phyloP scores from a whole-genome alignment of 2,113 vertebrate species.

The Zapus hudsonius region DNA sequence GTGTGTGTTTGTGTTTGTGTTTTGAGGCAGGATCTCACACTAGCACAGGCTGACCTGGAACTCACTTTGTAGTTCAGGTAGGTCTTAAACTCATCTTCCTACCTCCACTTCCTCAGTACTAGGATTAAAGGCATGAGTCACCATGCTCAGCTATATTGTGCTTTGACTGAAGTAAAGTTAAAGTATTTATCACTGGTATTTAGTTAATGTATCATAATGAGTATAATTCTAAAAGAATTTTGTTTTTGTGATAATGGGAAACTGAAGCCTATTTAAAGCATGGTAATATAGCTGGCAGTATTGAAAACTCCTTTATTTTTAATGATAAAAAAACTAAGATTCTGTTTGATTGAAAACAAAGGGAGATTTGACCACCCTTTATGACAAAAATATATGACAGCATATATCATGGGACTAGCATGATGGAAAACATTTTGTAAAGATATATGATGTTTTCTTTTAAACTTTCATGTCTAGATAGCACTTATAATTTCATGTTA shows the following conservation, averaged over 20 bases:
- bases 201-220: conserved; percentile 29
- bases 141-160: neutral
- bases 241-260: neutral
- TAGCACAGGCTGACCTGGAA: too few species aligned
- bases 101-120: too few species aligned
- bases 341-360: neutral
- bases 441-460: neutral
- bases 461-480: neutral
- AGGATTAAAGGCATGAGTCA: too few species aligned
- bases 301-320: conserved; percentile 2
- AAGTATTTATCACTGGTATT: neutral
- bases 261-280: neutral
- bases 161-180: neutral
- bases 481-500: conserved; percentile 43
- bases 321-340: neutral
- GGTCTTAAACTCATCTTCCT: too few species aligned
- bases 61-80: too few species aligned
- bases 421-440: neutral
- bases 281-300: neutral
- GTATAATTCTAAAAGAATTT: neutral
- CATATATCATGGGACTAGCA: neutral
- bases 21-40: too few species aligned
- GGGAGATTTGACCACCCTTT: neutral
- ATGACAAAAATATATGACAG: neutral
- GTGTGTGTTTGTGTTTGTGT: too few species aligned